Base-by-base conservation (phyloP, 2,113 vertebrate species). In the Heloderma charlesbogerti region DNA sequence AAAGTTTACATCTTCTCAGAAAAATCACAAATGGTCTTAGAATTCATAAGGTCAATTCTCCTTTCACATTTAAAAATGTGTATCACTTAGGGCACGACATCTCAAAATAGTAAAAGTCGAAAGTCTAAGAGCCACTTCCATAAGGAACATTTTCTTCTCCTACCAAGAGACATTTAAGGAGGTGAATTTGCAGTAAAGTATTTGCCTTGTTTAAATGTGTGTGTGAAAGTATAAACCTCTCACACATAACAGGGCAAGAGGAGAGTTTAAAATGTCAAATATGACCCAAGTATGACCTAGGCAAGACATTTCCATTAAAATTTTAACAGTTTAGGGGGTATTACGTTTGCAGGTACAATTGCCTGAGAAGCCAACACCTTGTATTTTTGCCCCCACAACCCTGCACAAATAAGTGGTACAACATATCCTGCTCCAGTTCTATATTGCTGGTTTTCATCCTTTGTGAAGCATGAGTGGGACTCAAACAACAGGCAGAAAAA, bases 221-320 rank as follows among this genome's bases (percentile, higher is more conserved):
- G 94, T 87, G 82, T 92, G 89, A 94, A 95, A 96, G 20, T 80
- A 95, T 87, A 95, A 91, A 94, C 91, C 91, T 94, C 92, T 91
- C 95, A 96, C 93, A 95, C 91, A 94, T 90, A 54, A 18, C 37
- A 2, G 74, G 74, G 94, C 90, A 93, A 89, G 67, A 84, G 40
- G 63, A 45, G 63, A 18, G 1, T 63, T 43, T 16, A 75, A 40
- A 18, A 15, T 51, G 48, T n/a, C 57, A 69, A 20, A 2, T 43
- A 75, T 18, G 18, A 81, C 37, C 69, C 54, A 37, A 66, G 89
- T 93, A 94, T 34, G 82, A 89, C 57, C n/a, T 66, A 69, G 72
- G 72, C 16, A 67, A 87, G 92, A 74, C 79, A 3, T 1, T 37
- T 2, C 18, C 80, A 91, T 86, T 79, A 25, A 87, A 3, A 74